Base-by-base conservation (phyloP, 2,888 invertebrate genomes). In the Ophion obscuratus region DNA sequence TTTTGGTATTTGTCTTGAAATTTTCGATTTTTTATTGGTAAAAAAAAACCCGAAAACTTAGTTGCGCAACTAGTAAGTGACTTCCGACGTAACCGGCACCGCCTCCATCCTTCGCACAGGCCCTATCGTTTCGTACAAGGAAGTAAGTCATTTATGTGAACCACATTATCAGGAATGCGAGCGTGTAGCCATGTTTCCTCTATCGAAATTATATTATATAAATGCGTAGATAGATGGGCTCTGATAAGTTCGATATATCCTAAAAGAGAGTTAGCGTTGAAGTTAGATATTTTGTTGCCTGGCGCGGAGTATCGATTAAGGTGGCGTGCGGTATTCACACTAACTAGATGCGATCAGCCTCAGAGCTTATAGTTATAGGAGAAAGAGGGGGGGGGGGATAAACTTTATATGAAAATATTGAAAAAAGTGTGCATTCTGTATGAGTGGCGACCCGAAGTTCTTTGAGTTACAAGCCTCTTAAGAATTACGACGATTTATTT, bases 101-200 rank as follows among this genome's bases (percentile, higher is more conserved):
- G 0, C 86, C 78, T 0, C 83, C 80, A 10, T 80, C 80, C 2
- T 53, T 17, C 14, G 67, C 57, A 1, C 57, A 47, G 14, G 31
- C 47, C 4, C 81, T 14, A 36, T 85, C 85, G 2, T 81, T 81
- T 1, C 84, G 75, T 11, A 76, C 59, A 5, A 82, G 24, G 14
- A 53, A 44, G 40, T 82, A 85, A 31, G n/a, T 68, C 47, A 10
- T 73, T 11, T 7, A 82, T 53, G 0, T 53, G 7, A n/a, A 82
- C 31, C 0, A 84, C 10, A 0, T 62, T 24, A 5, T 81, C 73
- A 0, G 57, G 11, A 7, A 74, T 62, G 57, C 31, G 14, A 44
- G 44, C 4, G 0, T 83, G 71, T 11, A 78, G 36, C 78, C 78
- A 79, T 2, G 78, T 57, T 31, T 79, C 68, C 0, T 67, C 20